Percentiles rank a stretch among this genome's conserved stretches.
phyloP scores from a whole-genome alignment of 2,888 invertebrate species.

The Crocallis elinguaria region DNA sequence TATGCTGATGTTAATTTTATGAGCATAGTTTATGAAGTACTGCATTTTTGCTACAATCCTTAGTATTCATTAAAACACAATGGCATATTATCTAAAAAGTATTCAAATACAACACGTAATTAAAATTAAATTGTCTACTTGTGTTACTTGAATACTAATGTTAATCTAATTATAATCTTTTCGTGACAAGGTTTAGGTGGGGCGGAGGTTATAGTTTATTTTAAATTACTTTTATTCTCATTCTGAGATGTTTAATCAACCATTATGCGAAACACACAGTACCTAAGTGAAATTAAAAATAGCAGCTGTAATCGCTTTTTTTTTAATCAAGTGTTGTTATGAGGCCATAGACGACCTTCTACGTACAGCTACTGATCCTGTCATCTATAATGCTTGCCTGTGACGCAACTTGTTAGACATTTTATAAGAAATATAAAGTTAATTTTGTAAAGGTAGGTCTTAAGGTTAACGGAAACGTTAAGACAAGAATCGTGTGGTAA shows the following conservation, averaged over 20 bases:
- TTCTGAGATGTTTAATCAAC: conserved; percentile 33
- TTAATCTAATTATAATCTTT: conserved; percentile 44
- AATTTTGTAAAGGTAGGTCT: conserved; percentile 41
- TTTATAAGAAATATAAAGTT: conserved; percentile 43
- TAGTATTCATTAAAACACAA: too few species aligned
- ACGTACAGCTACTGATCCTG: conserved; percentile 55
- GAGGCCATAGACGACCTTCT: conserved; percentile 57
- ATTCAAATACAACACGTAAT: too few species aligned
- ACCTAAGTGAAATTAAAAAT: conserved; percentile 47
- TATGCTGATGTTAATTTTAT: background rate
- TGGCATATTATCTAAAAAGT: too few species aligned
- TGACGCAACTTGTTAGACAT: conserved; percentile 54
- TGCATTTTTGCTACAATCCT: background rate
- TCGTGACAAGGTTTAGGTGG: conserved; percentile 54
- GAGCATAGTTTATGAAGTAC: background rate
- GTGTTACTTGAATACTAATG: conserved; percentile 38
- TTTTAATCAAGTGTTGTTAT: conserved; percentile 43
- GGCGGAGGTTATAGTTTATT: conserved; percentile 48
- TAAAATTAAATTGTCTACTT: too few species aligned
- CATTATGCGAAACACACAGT: background rate
- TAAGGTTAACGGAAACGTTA: conserved; percentile 45
- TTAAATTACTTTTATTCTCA: conserved; percentile 44
- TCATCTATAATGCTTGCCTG: conserved; percentile 52
- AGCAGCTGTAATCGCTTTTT: conserved; percentile 36
- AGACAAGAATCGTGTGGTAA: conserved; percentile 18